Evolutionary conservation across 2,113 vertebrate species (phyloP), one percentile per base, ranked within the genome.

Genomic region (Phycodurus eques): DNA sequence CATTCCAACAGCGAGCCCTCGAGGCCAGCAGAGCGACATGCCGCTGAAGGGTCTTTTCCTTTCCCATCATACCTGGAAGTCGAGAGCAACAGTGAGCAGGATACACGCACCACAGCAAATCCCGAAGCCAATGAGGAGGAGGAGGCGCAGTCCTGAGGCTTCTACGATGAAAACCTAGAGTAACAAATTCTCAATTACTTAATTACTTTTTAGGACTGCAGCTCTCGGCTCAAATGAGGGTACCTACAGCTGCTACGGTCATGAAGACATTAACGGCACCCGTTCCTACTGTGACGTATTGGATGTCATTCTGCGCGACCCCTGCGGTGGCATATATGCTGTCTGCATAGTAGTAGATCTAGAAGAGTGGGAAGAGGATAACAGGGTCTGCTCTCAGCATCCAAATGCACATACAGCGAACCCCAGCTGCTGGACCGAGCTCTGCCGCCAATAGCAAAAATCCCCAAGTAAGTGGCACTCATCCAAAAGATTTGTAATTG

Each of bases 301-400:
- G 97, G 59, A 98, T 84, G 0, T 93, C 80, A 0, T 53, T 61
- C 1, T 10, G 5, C 0, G 49, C 22, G 61, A 99, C 94, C 0
- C 96, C 96, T 0, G 97, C 95, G 0, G 80, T 86, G 61, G 44
- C 3, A 20, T 96, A 99, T 81, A 99, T 98, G 42, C 80, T 88
- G 80, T 98, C 93, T 0, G 97, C 94, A 0, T 98, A 99, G 89
- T 98, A 99, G 88, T 98, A 98, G 54, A 99, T 94, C 97, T 99
- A 88, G 8, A 27, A 19, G 59, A 68, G 22, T 49, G 27, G 14
- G 7, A 56, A 56, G 9, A 56, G 20, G 20, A 56, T 56, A 39
- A 39, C 35, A 6, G 35, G 6, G 35, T 39, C 35, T 39, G 35
- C 35, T 3, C 35, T 39, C 35, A 39, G 1, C 35, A 39, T 39